A percentile compares a stretch with the other conserved stretches of the same genome.
These are phyloP conservation scores for Pterostichus madidus DNA, from an alignment of 2,888 invertebrate genomes.

Conservation along the genomic window DNA sequence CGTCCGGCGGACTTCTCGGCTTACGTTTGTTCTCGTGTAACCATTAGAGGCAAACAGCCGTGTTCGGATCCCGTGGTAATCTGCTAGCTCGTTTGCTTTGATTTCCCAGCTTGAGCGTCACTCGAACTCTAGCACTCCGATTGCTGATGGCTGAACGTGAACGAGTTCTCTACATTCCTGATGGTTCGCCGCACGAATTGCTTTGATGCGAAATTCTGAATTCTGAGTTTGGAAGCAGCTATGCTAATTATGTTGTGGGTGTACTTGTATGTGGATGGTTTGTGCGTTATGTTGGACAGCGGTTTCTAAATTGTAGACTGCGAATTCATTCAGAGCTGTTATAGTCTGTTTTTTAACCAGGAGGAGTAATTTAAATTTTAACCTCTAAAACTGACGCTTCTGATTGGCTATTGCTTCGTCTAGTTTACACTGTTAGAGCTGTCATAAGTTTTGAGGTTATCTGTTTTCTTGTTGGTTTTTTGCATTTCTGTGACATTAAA, in stretches of 20 bases:
- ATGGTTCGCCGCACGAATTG: neutral
- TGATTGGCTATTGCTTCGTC: no score
- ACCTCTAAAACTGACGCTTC: no score
- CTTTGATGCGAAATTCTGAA: neutral
- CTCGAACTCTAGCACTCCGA: neutral
- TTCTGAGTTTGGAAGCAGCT: neutral
- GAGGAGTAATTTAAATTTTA: no score
- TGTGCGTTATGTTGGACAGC: neutral
- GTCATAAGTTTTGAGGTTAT: no score
- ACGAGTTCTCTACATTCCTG: constrained; percentile 10
- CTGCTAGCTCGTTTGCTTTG: constrained; percentile 45
- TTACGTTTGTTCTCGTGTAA: constrained; percentile 35
- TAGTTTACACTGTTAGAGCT: no score
- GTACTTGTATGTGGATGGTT: no score
- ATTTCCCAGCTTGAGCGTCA: neutral
- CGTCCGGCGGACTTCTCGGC: constrained; percentile 4
- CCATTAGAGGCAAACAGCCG: constrained; percentile 19
- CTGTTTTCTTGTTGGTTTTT: no score
- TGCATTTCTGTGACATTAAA: no score
- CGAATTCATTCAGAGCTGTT: no score
- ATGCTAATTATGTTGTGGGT: constrained; percentile 12
- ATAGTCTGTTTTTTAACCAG: no score
- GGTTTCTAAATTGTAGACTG: no score
- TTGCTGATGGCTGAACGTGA: constrained; percentile 10
- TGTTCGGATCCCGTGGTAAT: constrained; percentile 9